phyloP scores from a whole-genome alignment of 2,113 vertebrate species.

The Aptenodytes forsteri region DNA sequence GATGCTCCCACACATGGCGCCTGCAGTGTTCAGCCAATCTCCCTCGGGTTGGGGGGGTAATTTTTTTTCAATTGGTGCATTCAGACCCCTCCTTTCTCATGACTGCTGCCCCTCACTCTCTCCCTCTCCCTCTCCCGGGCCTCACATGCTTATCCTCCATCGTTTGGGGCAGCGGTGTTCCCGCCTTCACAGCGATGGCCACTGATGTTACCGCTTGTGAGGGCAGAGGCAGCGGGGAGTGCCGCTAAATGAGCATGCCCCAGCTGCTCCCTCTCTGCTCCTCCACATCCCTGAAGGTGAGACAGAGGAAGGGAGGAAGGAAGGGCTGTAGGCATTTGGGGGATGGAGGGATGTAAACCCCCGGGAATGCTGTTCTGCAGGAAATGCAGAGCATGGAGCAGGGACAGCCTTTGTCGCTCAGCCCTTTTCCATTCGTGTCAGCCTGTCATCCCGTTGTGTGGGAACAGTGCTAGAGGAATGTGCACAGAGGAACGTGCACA shows the following conservation, averaged over 20 bases:
- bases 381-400: not conserved
- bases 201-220: fast-evolving
- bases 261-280: fast-evolving
- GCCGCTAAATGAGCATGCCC: fast-evolving
- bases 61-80: not conserved
- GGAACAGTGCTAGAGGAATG: not conserved
- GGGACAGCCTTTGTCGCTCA: not conserved
- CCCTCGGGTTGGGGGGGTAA: fast-evolving
- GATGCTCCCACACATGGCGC: fast-evolving
- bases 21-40: not conserved
- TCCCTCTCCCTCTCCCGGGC: fast-evolving
- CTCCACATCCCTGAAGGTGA: fast-evolving
- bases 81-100: not conserved
- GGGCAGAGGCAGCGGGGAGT: fast-evolving
- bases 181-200: fast-evolving
- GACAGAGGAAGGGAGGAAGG: not conserved
- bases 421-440: fast-evolving
- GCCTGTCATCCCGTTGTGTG: not conserved
- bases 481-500: fast-evolving
- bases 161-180: fast-evolving
- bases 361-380: not conserved
- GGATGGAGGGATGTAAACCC: too few relatives aligned
- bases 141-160: fast-evolving
- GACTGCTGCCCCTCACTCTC: fast-evolving
- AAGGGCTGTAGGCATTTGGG: not conserved